These are phyloP conservation scores for Drosophila sucinea DNA, from an alignment of 1,140 invertebrate species.

Conservation along the genomic window DNA sequence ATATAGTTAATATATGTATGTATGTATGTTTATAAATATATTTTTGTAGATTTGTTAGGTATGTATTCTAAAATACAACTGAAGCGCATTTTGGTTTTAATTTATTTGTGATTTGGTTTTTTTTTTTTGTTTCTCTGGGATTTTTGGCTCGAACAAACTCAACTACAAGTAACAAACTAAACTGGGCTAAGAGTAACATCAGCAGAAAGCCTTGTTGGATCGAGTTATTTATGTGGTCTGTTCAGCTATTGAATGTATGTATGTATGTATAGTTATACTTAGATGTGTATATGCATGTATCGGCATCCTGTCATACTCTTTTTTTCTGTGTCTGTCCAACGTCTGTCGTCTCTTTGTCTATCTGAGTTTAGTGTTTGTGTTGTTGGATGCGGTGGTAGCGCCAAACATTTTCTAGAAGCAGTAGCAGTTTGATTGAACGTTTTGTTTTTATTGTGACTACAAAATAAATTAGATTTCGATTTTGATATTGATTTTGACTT, in stretches of 20 bases:
- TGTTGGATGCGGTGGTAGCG: conserved; percentile 47
- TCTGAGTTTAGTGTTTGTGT: conserved; percentile 22
- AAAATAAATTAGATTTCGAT: conserved; percentile 20
- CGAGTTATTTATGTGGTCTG: conserved; percentile 23
- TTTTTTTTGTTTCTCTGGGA: background rate
- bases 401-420: conserved; percentile 47
- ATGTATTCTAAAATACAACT: conserved; percentile 67
- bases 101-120: background rate
- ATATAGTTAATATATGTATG: conserved; percentile 28
- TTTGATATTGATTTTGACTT: conserved; percentile 17
- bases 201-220: conserved; percentile 57
- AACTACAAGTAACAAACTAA: conserved; percentile 75
- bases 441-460: conserved; percentile 21
- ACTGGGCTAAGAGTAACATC: conserved; percentile 72
- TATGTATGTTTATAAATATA: conserved; percentile 22
- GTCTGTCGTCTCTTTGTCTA: conserved; percentile 19
- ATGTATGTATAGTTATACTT: conserved; percentile 18
- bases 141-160: conserved; percentile 65
- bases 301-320: conserved; percentile 21
- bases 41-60: conserved; percentile 46
- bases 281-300: conserved; percentile 37
- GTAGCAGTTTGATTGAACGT: conserved; percentile 26
- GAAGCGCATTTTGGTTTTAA: conserved; percentile 58
- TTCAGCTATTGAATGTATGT: conserved; percentile 16
- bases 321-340: conserved; percentile 36